These are phyloP conservation scores for Hypsopygia costalis DNA, from an alignment of 2,888 invertebrate genomes.

Conservation along the genomic window DNA sequence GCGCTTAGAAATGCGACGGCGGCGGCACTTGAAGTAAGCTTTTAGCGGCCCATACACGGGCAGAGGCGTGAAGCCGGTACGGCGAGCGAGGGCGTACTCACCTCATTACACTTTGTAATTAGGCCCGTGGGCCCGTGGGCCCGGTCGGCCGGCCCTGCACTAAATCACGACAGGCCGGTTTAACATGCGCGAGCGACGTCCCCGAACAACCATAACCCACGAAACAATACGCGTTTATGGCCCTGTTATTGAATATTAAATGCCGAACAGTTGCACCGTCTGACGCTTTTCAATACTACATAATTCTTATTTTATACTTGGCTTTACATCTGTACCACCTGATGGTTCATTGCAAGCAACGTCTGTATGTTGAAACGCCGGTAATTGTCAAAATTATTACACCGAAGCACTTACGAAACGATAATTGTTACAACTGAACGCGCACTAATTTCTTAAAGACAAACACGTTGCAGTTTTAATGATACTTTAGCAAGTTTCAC, in stretches of 20 bases:
- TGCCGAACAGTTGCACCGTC: constrained; percentile 36
- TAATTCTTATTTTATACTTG: background rate
- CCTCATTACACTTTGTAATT: constrained; percentile 78
- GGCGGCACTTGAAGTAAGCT: constrained; percentile 4
- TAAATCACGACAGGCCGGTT: constrained; percentile 62
- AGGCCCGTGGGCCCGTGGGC: constrained; percentile 67
- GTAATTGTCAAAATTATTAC: no score
- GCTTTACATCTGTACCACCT: background rate
- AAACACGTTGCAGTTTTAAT: no score
- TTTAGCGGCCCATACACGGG: constrained; percentile 17
- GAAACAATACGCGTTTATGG: constrained; percentile 55
- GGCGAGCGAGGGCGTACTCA: constrained; percentile 38
- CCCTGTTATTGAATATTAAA: constrained; percentile 68
- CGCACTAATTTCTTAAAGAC: no score
- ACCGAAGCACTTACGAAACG: no score
- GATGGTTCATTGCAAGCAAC: background rate
- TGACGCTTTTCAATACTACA: constrained; percentile 12
- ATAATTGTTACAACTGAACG: no score
- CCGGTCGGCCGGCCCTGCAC: constrained; percentile 60
- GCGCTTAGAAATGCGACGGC: no score
- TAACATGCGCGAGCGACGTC: constrained; percentile 52
- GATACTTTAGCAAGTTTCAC: no score
- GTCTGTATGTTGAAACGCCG: no score
- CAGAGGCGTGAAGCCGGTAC: constrained; percentile 38
- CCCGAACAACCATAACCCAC: constrained; percentile 49